phyloP scores from a whole-genome alignment of 35 echinoderm and acorn worm species.

The Patiria miniata region DNA sequence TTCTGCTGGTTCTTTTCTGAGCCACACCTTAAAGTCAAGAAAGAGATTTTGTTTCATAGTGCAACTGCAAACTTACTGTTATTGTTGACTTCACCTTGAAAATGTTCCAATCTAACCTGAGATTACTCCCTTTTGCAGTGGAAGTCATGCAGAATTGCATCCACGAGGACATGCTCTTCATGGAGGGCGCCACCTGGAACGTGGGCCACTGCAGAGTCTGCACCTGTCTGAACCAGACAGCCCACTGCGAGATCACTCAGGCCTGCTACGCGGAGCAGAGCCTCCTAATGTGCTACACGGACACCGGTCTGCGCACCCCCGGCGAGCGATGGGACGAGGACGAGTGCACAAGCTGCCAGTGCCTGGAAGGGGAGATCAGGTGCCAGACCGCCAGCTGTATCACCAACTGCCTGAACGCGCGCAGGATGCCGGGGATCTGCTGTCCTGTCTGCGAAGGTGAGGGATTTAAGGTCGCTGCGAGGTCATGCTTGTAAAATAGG shows the following conservation, averaged over 20 bases:
- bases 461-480: neutral
- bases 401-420: slow-evolving; percentile 64
- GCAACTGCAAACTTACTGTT: no score
- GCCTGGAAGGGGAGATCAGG: slow-evolving; percentile 56
- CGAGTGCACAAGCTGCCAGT: slow-evolving; percentile 89
- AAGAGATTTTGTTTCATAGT: no score
- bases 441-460: slow-evolving; percentile 98
- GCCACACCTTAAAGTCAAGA: no score
- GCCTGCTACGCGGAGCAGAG: slow-evolving; percentile 51
- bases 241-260: slow-evolving; percentile 67
- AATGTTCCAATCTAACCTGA: no score
- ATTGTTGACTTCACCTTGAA: no score
- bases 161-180: slow-evolving; percentile 48
- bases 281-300: slow-evolving; percentile 61
- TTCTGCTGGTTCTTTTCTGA: no score
- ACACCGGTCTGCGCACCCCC: slow-evolving; percentile 32
- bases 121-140: slow-evolving; percentile 19
- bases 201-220: slow-evolving; percentile 68
- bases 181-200: slow-evolving; percentile 76
- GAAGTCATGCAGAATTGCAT: slow-evolving; percentile 70
- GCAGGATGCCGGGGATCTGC: slow-evolving; percentile 69
- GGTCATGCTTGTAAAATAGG: neutral
- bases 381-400: slow-evolving; percentile 79
- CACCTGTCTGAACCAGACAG: slow-evolving; percentile 50
- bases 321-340: slow-evolving; percentile 85